phyloP scores from a whole-genome alignment of 2,113 vertebrate genomes.

The Paralichthys olivaceus region DNA sequence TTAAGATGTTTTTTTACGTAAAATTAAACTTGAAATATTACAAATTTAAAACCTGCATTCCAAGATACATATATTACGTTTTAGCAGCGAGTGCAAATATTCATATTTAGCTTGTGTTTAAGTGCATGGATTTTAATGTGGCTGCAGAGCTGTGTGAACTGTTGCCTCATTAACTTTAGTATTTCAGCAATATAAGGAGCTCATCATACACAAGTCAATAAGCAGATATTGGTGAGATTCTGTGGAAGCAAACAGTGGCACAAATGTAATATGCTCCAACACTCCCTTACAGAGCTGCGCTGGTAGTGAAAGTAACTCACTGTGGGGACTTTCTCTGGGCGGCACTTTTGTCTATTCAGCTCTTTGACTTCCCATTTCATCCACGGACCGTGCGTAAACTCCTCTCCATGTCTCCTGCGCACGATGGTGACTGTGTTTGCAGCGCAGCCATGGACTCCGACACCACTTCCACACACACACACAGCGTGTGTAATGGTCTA shows the following conservation, averaged over 20 bases:
- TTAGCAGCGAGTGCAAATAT: background rate
- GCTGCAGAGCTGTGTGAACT: too few species aligned
- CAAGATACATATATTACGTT: too few species aligned
- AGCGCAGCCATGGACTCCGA: background rate
- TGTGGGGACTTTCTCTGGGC: background rate
- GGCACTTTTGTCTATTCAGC: conserved; percentile 25
- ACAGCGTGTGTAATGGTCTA: background rate
- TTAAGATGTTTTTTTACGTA: background rate
- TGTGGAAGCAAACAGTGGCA: background rate
- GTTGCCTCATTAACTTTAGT: too few species aligned
- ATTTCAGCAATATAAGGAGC: too few species aligned
- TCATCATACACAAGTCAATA: background rate
- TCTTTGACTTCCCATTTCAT: conserved; percentile 42
- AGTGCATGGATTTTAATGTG: background rate
- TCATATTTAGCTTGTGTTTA: background rate
- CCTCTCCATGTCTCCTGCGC: background rate
- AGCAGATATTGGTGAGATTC: background rate
- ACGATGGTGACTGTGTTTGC: background rate
- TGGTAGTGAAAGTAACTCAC: background rate
- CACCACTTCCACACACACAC: background rate
- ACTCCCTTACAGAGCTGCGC: background rate
- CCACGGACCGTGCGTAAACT: background rate
- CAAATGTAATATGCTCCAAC: too few species aligned
- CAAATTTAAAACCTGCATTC: too few species aligned
- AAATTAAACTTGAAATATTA: background rate